phyloP scores from a whole-genome alignment of 2,113 vertebrate genomes.

The Calidris pugnax region DNA sequence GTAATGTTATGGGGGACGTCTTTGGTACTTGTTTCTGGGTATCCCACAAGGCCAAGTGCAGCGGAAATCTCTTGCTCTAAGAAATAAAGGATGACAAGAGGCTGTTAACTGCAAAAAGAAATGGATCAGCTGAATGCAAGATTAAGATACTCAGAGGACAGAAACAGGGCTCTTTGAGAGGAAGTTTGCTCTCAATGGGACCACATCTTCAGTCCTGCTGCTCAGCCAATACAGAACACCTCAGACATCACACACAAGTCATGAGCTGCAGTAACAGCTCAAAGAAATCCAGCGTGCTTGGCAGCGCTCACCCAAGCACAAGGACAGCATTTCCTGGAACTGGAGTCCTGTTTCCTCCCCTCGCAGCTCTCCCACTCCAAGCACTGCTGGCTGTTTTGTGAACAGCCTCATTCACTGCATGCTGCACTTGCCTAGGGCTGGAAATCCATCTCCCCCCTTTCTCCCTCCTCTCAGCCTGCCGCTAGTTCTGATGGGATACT shows the following conservation, averaged over 20 bases:
- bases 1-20: fast-evolving
- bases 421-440: neutral
- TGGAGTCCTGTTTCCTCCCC: neutral
- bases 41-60: fast-evolving
- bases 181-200: neutral
- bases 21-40: neutral
- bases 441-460: neutral
- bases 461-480: neutral
- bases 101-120: neutral
- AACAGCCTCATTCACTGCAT: neutral
- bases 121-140: neutral
- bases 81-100: neutral
- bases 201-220: neutral
- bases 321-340: neutral
- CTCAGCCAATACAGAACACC: neutral
- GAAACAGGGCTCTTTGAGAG: neutral
- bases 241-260: neutral
- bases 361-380: neutral
- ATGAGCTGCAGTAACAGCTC: neutral
- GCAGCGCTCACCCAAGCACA: fast-evolving
- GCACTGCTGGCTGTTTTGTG: neutral
- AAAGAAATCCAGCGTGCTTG: neutral
- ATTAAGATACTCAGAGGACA: neutral
- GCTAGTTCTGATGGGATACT: neutral
- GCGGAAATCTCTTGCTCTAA: neutral